These are phyloP conservation scores for Tipula helvola DNA, from an alignment of 2,888 invertebrate genomes.

Conservation along the genomic window DNA sequence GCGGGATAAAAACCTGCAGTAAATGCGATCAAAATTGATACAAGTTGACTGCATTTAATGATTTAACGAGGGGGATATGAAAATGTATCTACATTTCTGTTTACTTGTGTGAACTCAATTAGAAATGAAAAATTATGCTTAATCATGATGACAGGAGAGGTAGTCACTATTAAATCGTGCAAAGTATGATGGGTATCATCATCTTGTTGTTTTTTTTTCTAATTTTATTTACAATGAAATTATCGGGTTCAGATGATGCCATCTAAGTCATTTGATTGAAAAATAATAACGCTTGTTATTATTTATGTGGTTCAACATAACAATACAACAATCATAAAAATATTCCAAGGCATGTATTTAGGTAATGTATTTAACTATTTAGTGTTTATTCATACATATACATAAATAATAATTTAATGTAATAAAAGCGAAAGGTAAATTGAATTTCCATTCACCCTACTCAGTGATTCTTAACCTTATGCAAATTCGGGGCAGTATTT, in stretches of 20 bases:
- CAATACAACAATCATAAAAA: background rate
- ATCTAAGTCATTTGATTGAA: background rate
- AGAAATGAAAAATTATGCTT: background rate
- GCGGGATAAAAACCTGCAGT: no score
- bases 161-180: background rate
- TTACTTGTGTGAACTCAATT: background rate
- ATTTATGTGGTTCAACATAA: background rate
- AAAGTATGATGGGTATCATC: background rate
- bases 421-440: background rate
- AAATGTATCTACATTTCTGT: background rate
- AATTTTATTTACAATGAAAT: no score
- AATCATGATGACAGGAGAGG: background rate
- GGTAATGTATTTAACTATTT: background rate
- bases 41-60: background rate
- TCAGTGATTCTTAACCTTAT: background rate
- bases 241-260: background rate
- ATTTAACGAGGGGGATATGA: background rate
- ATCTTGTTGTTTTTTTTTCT: no score
- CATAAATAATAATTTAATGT: background rate
- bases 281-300: background rate
- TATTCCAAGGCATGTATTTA: background rate
- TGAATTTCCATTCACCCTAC: background rate
- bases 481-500: no score
- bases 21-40: background rate
- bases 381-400: background rate